phyloP scores from a whole-genome alignment of 2,888 invertebrate genomes.

The Diarsia mendica region DNA sequence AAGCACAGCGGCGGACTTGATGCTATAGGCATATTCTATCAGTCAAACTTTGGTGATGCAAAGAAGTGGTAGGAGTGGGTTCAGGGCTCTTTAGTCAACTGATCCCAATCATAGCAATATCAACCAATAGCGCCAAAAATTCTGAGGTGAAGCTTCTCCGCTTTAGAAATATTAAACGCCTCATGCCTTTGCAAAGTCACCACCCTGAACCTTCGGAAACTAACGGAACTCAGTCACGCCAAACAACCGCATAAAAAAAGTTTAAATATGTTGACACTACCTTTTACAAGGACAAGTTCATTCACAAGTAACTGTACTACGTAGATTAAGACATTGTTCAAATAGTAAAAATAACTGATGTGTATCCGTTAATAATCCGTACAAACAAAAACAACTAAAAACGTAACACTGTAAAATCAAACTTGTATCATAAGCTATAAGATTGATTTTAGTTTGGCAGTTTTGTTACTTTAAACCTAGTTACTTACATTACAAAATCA shows the following conservation, averaged over 20 bases:
- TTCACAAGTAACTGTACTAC: conserved; percentile 15
- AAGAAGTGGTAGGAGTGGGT: too few relatives aligned
- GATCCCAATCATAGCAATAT: too few relatives aligned
- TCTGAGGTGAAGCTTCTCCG: too few relatives aligned
- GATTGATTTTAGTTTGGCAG: conserved; percentile 8
- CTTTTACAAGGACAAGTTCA: conserved; percentile 15
- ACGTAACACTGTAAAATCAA: background rate
- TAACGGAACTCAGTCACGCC: background rate
- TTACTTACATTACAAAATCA: background rate
- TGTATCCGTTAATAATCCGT: background rate
- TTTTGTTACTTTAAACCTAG: too few relatives aligned
- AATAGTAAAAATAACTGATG: conserved; percentile 6
- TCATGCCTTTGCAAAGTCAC: background rate
- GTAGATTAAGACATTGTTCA: background rate
- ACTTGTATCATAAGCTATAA: background rate
- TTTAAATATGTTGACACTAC: background rate
- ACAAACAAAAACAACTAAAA: conserved; percentile 12
- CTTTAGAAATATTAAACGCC: background rate
- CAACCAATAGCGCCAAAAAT: too few relatives aligned
- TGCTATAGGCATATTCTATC: too few relatives aligned
- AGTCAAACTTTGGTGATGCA: too few relatives aligned
- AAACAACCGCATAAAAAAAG: background rate
- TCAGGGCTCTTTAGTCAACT: too few relatives aligned
- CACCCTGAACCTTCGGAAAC: background rate
- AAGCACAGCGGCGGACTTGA: too few relatives aligned